phyloP scores from a whole-genome alignment of 2,113 vertebrate species.

The Anhinga rufa region DNA sequence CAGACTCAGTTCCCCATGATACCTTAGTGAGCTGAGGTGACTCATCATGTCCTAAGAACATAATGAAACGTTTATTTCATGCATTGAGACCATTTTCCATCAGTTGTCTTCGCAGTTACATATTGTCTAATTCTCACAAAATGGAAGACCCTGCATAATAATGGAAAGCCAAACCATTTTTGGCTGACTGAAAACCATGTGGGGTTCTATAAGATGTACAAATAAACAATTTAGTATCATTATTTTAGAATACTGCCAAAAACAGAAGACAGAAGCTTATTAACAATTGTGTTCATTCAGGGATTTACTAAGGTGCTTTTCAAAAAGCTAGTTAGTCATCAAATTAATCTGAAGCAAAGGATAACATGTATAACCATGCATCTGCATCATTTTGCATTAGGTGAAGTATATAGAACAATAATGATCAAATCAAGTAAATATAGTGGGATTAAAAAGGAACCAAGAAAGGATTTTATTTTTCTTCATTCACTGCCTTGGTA shows the following conservation, averaged over 20 bases:
- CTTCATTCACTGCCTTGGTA: neutral
- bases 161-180: neutral
- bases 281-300: neutral
- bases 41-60: neutral
- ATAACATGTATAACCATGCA: neutral
- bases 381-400: neutral
- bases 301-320: neutral
- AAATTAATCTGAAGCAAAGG: neutral
- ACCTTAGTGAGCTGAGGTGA: neutral
- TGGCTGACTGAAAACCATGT: neutral
- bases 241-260: neutral
- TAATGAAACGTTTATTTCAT: neutral
- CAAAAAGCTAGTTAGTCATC: neutral
- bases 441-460: neutral
- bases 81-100: neutral
- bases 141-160: neutral
- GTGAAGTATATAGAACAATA: neutral
- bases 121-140: neutral
- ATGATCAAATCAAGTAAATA: neutral
- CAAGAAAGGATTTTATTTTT: neutral
- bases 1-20: neutral
- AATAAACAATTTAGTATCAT: neutral
- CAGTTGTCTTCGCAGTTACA: neutral
- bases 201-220: neutral
- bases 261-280: neutral